Base-by-base conservation (phyloP, 2,888 invertebrate species). In the Thyatira batis region DNA sequence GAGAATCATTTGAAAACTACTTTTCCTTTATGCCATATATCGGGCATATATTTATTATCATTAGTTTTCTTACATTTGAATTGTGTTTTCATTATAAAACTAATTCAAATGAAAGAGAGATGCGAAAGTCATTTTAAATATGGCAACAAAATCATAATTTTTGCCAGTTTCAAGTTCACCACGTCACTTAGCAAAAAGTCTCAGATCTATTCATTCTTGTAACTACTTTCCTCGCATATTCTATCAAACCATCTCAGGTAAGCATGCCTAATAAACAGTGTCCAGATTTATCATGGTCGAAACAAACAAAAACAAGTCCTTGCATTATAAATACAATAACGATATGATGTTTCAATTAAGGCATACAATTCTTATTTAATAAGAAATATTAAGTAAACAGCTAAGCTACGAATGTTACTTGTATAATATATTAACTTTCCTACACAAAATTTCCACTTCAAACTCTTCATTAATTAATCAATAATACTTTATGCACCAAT, bases 351-450 rank as follows among this genome's bases (percentile, higher is more conserved):
- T 86, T 82, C 82, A 78, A 79, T 79, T 89, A 92, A 92, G 91
- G 91, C 91, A 89, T 90, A 88, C 78, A 71, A 75, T 86, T 92
- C 90, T 90, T 90, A 91, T 92, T 88, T 79, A 13, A 91, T 91
- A 91, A 90, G 91, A 91, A 82, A 77, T 71, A 69, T 71, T 57
- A 69, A 64, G 60, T 70, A 74, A 71, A 75, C 78, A 75, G 72
- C 82, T 84, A 84, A 73, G 71, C 78, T 83, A 82, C 69, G 60
- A 66, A 68, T 63, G 58, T 65, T 67, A 58, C 54, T 57, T 63
- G 52, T 61, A 59, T 55, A 68, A 53, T 56, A 53, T 49, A 55
- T 50, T 58, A 53, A 51, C 51, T 50, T 55, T 52, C 43, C 9
- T 50, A 58, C 59, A 60, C 52, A 55, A 57, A 53, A 58, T 65